These are phyloP conservation scores for Vidua chalybeata DNA, from an alignment of 2,113 vertebrate genomes.

Conservation along the genomic window DNA sequence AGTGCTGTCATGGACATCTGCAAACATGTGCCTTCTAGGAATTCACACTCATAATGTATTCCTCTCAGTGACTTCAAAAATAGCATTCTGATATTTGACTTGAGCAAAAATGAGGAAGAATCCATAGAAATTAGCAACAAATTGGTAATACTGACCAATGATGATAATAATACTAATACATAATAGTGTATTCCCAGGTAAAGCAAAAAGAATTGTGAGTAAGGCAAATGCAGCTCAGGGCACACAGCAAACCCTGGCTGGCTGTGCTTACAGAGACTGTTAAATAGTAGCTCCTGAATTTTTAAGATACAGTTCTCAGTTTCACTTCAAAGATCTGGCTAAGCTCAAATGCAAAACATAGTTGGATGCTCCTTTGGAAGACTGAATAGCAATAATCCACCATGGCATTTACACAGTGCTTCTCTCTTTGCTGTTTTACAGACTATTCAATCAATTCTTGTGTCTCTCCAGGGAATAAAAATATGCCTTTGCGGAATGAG, in stretches of 20 bases:
- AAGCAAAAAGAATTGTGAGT: not conserved
- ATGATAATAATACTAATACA: not conserved
- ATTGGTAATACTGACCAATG: not conserved
- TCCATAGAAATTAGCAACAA: not conserved
- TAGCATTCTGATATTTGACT: not conserved
- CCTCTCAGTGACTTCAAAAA: not conserved
- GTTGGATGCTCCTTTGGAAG: not conserved
- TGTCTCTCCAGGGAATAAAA: not conserved
- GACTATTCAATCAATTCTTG: not conserved
- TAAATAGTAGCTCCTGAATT: not conserved
- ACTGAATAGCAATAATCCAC: not conserved
- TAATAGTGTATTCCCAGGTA: not conserved
- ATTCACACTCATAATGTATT: not conserved
- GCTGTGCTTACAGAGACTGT: not conserved
- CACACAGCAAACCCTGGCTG: not conserved
- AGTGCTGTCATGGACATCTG: not conserved
- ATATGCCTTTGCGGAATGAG: not conserved
- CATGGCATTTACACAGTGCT: not conserved
- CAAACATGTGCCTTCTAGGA: constrained; percentile 14
- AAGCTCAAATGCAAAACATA: not conserved
- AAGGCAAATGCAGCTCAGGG: not conserved
- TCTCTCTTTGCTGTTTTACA: not conserved
- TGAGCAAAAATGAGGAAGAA: not conserved
- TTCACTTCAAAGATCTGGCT: not conserved
- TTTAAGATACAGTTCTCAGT: not conserved